Base-by-base conservation (phyloP, 2,113 vertebrate genomes). In the Heliornis fulica region DNA sequence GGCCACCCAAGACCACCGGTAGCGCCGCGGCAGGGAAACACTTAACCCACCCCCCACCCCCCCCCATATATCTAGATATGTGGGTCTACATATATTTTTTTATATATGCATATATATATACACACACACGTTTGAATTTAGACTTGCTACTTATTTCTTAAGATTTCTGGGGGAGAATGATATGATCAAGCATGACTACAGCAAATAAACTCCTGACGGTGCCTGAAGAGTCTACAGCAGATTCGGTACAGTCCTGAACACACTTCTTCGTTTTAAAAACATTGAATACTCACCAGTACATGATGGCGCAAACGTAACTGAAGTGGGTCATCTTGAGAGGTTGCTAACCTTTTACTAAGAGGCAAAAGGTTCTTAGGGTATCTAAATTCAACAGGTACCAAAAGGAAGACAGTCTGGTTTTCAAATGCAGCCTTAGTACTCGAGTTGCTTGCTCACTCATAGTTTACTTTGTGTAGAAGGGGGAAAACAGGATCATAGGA, bases 101-200 rank as follows among this genome's bases (percentile, higher is more conserved):
- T n/a, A n/a, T n/a, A n/a, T n/a, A n/a, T n/a, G n/a, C n/a, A n/a
- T n/a, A n/a, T n/a, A n/a, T n/a, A n/a, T n/a, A n/a, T n/a, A n/a
- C n/a, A n/a, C n/a, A n/a, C n/a, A n/a, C n/a, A n/a, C n/a, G n/a
- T n/a, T 16, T 28, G 11, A 18, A 60, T 6, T 19, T 21, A 1
- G 2, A 5, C 4, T 7, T 32, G 40, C 43, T 14, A 7, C 23
- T 48, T 4, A 0, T 3, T 28, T 6, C 57, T 26, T 20, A 20
- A 41, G 41, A 61, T 5, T 29, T 7, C 46, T 7, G 21, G 6
- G 26, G 26, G 8, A 59, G 5, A 23, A 23, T 1, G 3, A 23
- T 15, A 18, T 4, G 20, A 22, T 13, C 12, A 7, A 36, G 41
- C 34, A 2, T 28, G 5, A 3, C 23, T 9, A 2, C 78, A 21